Conservation (phyloP, 2,888 invertebrate genomes). For the Frankliniella fusca region DNA sequence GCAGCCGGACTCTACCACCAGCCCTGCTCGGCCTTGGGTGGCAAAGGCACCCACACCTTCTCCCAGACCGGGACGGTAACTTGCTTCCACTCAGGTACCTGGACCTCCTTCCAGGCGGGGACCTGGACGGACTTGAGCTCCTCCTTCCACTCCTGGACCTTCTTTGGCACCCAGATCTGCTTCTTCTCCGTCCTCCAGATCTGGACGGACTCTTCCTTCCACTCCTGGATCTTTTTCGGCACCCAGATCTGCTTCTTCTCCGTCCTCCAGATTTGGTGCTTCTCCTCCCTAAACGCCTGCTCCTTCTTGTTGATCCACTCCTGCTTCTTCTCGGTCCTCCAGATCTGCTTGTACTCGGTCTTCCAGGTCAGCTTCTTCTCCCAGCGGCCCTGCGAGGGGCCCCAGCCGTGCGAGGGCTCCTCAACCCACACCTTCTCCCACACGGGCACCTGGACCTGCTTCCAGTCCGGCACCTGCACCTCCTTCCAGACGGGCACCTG, state of each 20-base stretch:
- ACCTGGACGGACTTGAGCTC: slow-evolving; percentile 34
- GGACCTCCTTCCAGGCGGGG: slow-evolving; percentile 23
- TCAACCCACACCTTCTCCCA: slow-evolving; percentile 29
- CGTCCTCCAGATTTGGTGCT: slow-evolving; percentile 34
- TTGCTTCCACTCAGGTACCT: slow-evolving; percentile 38
- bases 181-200: slow-evolving; percentile 24
- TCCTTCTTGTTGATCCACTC: slow-evolving; percentile 38
- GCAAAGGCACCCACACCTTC: slow-evolving; percentile 39
- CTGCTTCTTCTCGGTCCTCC: slow-evolving; percentile 17
- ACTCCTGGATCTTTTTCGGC: slow-evolving; percentile 38
- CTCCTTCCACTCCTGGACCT: slow-evolving; percentile 40
- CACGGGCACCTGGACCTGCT: slow-evolving; percentile 69
- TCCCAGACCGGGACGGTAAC: slow-evolving; percentile 40
- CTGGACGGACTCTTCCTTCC: slow-evolving; percentile 37
- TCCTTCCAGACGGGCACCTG: slow-evolving; percentile 66
- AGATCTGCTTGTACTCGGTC: slow-evolving; percentile 33
- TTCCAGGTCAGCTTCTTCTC: slow-evolving; percentile 40
- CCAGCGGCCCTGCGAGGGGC: slow-evolving; percentile 38
- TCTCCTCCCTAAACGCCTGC: slow-evolving; percentile 32
- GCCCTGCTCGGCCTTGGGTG: slow-evolving; percentile 1
- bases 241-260: slow-evolving; percentile 24
- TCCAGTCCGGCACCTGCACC: slow-evolving; percentile 66
- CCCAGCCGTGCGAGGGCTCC: slow-evolving; percentile 38
- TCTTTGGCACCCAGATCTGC: slow-evolving; percentile 35
- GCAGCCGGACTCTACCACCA: not conserved